These are phyloP conservation scores for Helicoverpa armigera DNA, from an alignment of 1,140 invertebrate genomes.

Conservation along the genomic window DNA sequence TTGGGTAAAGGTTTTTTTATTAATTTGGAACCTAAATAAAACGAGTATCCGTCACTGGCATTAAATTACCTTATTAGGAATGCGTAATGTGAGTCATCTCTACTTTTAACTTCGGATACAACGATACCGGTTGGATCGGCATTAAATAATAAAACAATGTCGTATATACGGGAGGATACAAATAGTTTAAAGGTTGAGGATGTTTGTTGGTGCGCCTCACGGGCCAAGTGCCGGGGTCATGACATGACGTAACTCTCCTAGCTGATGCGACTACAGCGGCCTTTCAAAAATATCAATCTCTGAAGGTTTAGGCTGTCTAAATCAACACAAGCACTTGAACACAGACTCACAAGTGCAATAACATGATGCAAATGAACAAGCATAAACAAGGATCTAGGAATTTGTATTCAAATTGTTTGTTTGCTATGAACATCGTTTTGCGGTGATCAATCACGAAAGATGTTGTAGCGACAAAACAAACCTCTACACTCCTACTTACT, in stretches of 20 bases:
- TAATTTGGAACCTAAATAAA: constrained; percentile 2
- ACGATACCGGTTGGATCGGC: constrained; percentile 61
- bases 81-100: constrained; percentile 68
- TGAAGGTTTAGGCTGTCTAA: constrained; percentile 48
- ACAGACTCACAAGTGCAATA: not conserved
- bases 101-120: constrained; percentile 62
- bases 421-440: not conserved
- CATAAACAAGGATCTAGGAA: not conserved
- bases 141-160: constrained; percentile 60
- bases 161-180: constrained; percentile 57
- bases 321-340: constrained; percentile 11
- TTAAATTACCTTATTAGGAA: constrained; percentile 54
- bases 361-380: not conserved
- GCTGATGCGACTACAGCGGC: constrained; percentile 56
- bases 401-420: not conserved
- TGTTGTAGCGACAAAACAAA: not conserved
- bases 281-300: constrained; percentile 61
- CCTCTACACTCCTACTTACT: not conserved
- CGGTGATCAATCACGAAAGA: constrained; percentile 9
- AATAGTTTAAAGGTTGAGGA: constrained; percentile 82
- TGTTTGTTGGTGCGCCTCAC: constrained; percentile 70
- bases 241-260: constrained; percentile 67
- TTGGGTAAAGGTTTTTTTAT: not conserved
- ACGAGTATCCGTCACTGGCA: constrained; percentile 13
- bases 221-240: constrained; percentile 56